Base-by-base conservation (phyloP, 2,888 invertebrate genomes). In the Lasioglossum villosulum region DNA sequence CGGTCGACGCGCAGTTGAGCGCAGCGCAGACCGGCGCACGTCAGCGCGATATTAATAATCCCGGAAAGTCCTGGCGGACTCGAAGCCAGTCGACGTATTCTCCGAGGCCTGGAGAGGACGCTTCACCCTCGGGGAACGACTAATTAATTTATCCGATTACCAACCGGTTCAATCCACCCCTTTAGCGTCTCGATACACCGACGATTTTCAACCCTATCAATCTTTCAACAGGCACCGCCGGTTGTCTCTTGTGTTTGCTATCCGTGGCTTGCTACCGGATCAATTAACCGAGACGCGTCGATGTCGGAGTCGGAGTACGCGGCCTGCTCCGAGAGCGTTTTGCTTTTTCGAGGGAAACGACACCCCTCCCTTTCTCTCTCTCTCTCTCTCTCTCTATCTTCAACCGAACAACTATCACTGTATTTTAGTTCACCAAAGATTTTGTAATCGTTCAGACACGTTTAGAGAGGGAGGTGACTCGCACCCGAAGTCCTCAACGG, bases 81-180 rank as follows among this genome's bases (percentile, higher is more conserved):
- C 63, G 63, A 4, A 68, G 68, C 30, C 34, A 23, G 37, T 19
- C 68, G 68, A 37, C 37, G 70, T 39, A 70, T 70, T 56, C 75
- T 27, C 23, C 42, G 75, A 19, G n/a, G 19, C 27, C 68, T 68
- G 68, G 68, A 68, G 70, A 70, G 39, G 39, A n/a, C 39, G 70
- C 70, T 39, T 39, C 70, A 39, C 70, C 76, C 68, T 27, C 37
- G 30, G 72, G 68, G 63, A 81, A 77, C 81, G 34, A 63, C 73
- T 77, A 82, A 82, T 82, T 82, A 76, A 82, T 73, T 72, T 77
- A 76, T 37, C 76, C 45, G 45, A 72, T 72, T 72, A 72, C 70
- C 39, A n/a, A n/a, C 37, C 39, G n/a, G 70, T 12, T 70, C 39
- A 39, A n/a, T 70, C 70, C 70, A 70, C 39, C 70, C 70, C 30